Evolutionary conservation across 2,888 invertebrate genomes (phyloP).

Genomic region (Netelia fuscicornis): DNA sequence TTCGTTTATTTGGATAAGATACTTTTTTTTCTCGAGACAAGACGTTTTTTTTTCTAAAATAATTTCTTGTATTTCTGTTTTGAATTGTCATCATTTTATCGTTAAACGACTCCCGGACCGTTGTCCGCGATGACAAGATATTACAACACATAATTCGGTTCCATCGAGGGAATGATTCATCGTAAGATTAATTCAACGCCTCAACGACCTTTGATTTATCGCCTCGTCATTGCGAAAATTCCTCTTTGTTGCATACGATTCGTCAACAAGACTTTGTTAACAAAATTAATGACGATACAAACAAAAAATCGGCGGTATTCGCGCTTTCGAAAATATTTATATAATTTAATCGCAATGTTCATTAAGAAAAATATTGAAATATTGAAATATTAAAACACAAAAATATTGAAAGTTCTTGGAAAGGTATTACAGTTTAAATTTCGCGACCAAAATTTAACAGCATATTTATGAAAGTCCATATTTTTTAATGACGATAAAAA

Average conservation of each 20-base stretch:
- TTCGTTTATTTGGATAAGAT: background rate
- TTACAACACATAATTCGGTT: conserved; percentile 3
- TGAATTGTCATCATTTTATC: background rate
- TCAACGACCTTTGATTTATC: conserved; percentile 61
- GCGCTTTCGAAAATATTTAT: background rate
- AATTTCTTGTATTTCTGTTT: conserved; percentile 11
- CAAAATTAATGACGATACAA: background rate
- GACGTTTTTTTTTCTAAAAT: background rate
- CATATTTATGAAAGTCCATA: no score
- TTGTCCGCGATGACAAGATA: conserved; percentile 7
- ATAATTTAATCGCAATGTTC: no score
- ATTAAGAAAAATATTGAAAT: no score
- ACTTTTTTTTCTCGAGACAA: background rate
- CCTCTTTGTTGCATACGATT: conserved; percentile 36
- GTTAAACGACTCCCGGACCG: background rate
- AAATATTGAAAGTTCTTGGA: no score
- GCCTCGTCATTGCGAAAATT: conserved; percentile 43
- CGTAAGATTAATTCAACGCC: conserved; percentile 33
- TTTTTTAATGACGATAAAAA: no score
- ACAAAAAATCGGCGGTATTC: background rate
- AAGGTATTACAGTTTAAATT: no score
- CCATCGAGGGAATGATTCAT: conserved; percentile 36
- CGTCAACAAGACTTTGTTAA: background rate
- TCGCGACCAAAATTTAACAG: no score
- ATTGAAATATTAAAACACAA: no score